phyloP scores from a whole-genome alignment of 2,797 vertebrate species.

The Hippopotamyrus pictus region DNA sequence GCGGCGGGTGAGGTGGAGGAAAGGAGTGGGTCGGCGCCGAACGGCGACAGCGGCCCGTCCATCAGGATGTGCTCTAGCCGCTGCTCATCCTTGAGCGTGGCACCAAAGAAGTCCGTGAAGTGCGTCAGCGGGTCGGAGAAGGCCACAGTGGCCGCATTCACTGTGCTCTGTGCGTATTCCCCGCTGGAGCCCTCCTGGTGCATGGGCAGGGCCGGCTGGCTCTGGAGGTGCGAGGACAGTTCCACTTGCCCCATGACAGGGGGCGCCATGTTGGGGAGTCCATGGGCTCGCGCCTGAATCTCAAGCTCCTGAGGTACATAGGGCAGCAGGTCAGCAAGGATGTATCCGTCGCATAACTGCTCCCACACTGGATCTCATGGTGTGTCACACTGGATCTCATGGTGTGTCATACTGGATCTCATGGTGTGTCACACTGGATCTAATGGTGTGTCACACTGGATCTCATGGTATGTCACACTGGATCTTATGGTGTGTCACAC shows the following conservation, averaged over 20 bases:
- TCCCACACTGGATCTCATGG: no score
- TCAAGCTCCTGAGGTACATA: constrained; percentile 77
- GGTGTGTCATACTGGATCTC: no score
- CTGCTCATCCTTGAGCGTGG: constrained; percentile 89
- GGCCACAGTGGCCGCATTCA: constrained; percentile 48
- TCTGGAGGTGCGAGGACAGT: constrained; percentile 73
- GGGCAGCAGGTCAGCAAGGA: background rate
- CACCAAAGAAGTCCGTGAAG: constrained; percentile 94
- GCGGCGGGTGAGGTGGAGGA: constrained; percentile 76
- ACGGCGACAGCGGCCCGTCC: constrained; percentile 79
- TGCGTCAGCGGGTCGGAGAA: constrained; percentile 95
- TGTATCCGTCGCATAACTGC: background rate
- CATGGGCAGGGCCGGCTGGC: constrained; percentile 59
- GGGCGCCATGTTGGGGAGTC: constrained; percentile 72
- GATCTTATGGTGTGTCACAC: no score
- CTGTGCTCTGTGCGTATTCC: constrained; percentile 74
- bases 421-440: no score
- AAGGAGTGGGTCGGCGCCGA: constrained; percentile 81
- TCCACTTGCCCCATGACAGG: constrained; percentile 66
- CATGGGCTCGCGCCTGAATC: constrained; percentile 88
- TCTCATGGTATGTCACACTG: no score
- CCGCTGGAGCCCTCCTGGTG: constrained; percentile 74
- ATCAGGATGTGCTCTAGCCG: constrained; percentile 79
- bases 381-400: no score
- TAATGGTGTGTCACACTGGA: no score